Evolutionary conservation across 2,113 vertebrate genomes (phyloP).

Genomic region (Balaeniceps rex): DNA sequence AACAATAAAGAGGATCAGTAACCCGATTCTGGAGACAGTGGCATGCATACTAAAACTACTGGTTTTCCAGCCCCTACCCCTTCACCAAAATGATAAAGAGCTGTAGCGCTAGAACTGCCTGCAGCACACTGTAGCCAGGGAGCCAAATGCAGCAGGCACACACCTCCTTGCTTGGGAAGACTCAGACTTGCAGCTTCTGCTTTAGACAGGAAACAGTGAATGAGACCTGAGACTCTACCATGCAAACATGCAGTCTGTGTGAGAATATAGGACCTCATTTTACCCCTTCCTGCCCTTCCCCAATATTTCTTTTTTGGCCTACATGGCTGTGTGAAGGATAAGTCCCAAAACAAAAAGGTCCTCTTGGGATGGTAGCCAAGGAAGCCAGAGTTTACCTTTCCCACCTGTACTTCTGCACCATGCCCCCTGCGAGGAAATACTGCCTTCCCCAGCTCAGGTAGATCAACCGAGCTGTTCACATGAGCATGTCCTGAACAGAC

Average conservation of each 20-base stretch:
- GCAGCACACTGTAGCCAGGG: not conserved
- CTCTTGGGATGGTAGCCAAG: not conserved
- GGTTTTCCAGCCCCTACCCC: not conserved
- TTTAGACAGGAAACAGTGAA: not conserved
- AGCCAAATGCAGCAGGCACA: not conserved
- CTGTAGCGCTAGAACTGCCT: not conserved
- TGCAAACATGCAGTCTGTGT: not conserved
- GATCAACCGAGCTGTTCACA: not conserved
- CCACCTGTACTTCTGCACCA: not conserved
- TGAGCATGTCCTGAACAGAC: not conserved
- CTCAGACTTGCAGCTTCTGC: not conserved
- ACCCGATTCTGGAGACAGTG: not conserved
- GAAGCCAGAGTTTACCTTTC: not conserved
- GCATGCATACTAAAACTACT: slow-evolving; percentile 12
- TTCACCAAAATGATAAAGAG: not conserved
- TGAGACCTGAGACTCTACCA: not conserved
- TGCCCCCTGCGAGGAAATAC: not conserved
- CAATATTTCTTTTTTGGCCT: not conserved
- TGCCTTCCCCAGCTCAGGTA: not conserved
- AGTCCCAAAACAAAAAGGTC: not conserved
- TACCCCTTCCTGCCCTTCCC: not conserved
- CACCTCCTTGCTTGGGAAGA: not conserved
- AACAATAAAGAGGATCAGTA: slow-evolving; percentile 31
- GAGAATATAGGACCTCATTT: not conserved
- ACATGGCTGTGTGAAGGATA: not conserved